Percentiles rank a stretch among this genome's conserved stretches.
These are phyloP conservation scores for Patella depressa DNA, from an alignment of 2,888 invertebrate genomes.

Conservation along the genomic window DNA sequence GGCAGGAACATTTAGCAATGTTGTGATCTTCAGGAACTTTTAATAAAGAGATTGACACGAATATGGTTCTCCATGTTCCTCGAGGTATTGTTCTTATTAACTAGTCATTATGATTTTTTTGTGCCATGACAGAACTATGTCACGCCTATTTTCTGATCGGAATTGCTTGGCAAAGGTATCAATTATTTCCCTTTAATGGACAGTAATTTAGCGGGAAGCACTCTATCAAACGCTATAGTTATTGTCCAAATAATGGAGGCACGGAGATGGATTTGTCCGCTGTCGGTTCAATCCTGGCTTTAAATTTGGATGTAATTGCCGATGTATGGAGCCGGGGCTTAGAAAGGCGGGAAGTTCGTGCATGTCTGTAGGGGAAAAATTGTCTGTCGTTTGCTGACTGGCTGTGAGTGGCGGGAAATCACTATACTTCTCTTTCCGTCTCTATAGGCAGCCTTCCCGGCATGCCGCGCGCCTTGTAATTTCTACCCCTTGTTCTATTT, in stretches of 20 bases:
- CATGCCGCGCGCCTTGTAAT: slow-evolving; percentile 9
- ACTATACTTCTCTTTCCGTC: slow-evolving; percentile 9
- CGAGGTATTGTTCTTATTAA: slow-evolving; percentile 9
- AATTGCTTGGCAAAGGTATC: slow-evolving; percentile 5
- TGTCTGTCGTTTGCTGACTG: slow-evolving; percentile 5
- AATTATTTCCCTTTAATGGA: slow-evolving; percentile 23
- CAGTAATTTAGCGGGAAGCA: slow-evolving; percentile 25
- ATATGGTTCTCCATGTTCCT: neutral
- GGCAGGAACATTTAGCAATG: too few species aligned
- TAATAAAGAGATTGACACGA: too few species aligned
- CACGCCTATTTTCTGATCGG: slow-evolving; percentile 9
- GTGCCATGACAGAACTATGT: slow-evolving; percentile 5
- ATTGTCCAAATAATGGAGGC: slow-evolving; percentile 24
- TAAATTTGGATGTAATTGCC: slow-evolving; percentile 25
- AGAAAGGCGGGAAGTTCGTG: slow-evolving; percentile 7
- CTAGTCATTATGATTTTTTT: slow-evolving; percentile 3
- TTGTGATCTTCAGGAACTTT: too few species aligned
- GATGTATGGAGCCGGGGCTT: slow-evolving; percentile 15
- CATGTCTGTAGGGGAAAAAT: neutral
- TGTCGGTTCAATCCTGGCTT: slow-evolving; percentile 12
- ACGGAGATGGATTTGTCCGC: slow-evolving; percentile 20
- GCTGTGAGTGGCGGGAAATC: slow-evolving; percentile 12
- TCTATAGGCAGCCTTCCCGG: slow-evolving; percentile 9
- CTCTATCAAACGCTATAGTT: slow-evolving; percentile 27
- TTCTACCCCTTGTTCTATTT: slow-evolving; percentile 12